phyloP scores from a whole-genome alignment of 2,797 vertebrate genomes.

The Silurus aristotelis region DNA sequence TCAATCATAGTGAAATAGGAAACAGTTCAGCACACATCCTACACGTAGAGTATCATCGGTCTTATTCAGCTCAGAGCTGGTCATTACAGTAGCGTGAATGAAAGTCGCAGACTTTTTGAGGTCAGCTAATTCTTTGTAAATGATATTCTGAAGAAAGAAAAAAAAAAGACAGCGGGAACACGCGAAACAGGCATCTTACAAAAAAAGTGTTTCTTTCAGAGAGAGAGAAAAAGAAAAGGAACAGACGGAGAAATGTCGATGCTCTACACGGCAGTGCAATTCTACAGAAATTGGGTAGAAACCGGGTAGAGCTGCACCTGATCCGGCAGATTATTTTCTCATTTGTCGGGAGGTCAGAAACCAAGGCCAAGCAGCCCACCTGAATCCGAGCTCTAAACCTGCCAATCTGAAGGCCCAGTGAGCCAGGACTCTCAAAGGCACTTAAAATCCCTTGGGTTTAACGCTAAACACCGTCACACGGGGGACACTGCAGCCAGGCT shows the following conservation, averaged over 20 bases:
- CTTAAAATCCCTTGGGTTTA: conserved; percentile 36
- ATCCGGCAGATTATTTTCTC: conserved; percentile 61
- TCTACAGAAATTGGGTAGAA: conserved; percentile 54
- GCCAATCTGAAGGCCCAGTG: neutral
- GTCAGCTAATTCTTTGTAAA: conserved; percentile 3
- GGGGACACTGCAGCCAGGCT: neutral
- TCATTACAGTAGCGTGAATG: neutral
- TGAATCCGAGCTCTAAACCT: conserved; percentile 34
- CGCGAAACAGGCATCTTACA: neutral
- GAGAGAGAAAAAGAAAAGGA: neutral
- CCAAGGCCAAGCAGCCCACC: conserved; percentile 44
- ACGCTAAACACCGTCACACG: conserved; percentile 34
- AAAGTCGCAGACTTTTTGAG: conserved; percentile 10
- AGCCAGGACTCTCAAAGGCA: neutral
- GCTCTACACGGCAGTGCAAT: conserved; percentile 46
- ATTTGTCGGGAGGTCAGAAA: conserved; percentile 53
- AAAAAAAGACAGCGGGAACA: neutral
- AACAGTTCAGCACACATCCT: conserved; percentile 8
- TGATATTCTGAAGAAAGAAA: neutral
- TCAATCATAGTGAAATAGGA: conserved; percentile 39
- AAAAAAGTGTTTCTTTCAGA: neutral
- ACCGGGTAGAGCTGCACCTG: conserved; percentile 43
- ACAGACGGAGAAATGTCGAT: conserved; percentile 15
- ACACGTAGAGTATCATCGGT: conserved; percentile 21
- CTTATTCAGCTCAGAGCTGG: neutral